A percentile compares a stretch with the other conserved stretches of the same genome.
Conservation (phyloP, 2,797 vertebrate species). For the Eidolon dupreanum region DNA sequence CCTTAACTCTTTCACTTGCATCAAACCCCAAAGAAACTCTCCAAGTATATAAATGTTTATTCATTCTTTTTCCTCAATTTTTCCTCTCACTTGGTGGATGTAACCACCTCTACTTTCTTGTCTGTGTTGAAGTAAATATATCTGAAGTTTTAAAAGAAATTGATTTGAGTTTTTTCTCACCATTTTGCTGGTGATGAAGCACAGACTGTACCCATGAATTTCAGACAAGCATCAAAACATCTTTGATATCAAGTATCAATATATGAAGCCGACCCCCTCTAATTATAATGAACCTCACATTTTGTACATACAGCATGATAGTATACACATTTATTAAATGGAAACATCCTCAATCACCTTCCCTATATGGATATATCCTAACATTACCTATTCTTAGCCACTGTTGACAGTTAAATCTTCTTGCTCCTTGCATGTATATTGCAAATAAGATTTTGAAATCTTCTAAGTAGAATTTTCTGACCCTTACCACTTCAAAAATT, state of each 20-base stretch:
- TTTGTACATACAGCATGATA: background rate
- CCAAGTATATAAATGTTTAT: background rate
- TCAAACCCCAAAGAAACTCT: slow-evolving; percentile 20
- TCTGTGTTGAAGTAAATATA: background rate
- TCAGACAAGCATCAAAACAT: background rate
- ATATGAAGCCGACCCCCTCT: background rate
- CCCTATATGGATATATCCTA: background rate
- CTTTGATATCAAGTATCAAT: background rate
- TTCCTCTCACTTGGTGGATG: background rate
- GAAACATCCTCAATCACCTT: background rate
- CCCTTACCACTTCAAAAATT: background rate
- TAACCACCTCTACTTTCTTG: background rate
- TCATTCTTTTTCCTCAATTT: background rate
- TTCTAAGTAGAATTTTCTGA: background rate
- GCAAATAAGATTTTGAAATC: slow-evolving; percentile 12
- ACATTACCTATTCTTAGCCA: background rate
- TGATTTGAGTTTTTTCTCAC: background rate
- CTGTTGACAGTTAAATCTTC: background rate
- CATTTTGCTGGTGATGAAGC: slow-evolving; percentile 29
- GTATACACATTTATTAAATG: background rate
- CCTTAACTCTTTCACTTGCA: background rate
- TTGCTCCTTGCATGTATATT: background rate
- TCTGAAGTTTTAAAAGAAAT: background rate
- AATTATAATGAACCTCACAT: background rate
- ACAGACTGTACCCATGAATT: background rate